Evolutionary conservation across 2,888 invertebrate species (phyloP), one percentile per base, ranked within the genome.

Genomic region (Sinhomidia bicolor): DNA sequence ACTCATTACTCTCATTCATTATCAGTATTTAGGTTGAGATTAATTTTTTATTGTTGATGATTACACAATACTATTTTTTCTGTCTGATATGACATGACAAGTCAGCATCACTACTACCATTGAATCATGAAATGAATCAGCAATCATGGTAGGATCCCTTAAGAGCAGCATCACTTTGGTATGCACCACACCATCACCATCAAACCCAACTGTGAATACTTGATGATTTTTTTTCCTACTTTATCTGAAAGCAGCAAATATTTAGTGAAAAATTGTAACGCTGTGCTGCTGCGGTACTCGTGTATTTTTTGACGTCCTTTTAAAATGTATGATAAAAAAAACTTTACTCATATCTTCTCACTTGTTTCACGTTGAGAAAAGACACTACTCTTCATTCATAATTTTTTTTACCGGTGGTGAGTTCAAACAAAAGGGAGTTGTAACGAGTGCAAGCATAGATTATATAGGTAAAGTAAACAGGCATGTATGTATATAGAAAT

Each of bases 41-140:
- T 82, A 82, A 71, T 83, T 85, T 71, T 81, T 85, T n/a, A n/a
- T n/a, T n/a, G 44, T 47, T 82, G 23, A 54, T 81, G 74, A 74
- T 81, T 85, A 74, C 60, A 80, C 62, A 85, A 76, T 85, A 47
- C 83, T 85, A 79, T 51, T 83, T 85, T 85, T 32, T 82, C 60
- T 76, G 57, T 57, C 41, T 81, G 68, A 87, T 84, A 83, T 86
- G 89, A 89, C 89, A 89, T 80, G 89, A 87, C 87, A 89, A 84
- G 89, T 47, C 68, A 85, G 85, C 65, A 32, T 68, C 57, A 82
- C 20, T 10, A 12, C 41, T 23, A 71, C 17, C 81, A 89, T n/a
- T n/a, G n/a, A n/a, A n/a, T n/a, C n/a, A n/a, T n/a, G n/a, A 88
- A 80, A 83, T 88, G 83, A 88, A 83, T 83, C 78, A 79, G 78